Conservation (phyloP, 2,888 invertebrate genomes). For the Leptopilina syphax region DNA sequence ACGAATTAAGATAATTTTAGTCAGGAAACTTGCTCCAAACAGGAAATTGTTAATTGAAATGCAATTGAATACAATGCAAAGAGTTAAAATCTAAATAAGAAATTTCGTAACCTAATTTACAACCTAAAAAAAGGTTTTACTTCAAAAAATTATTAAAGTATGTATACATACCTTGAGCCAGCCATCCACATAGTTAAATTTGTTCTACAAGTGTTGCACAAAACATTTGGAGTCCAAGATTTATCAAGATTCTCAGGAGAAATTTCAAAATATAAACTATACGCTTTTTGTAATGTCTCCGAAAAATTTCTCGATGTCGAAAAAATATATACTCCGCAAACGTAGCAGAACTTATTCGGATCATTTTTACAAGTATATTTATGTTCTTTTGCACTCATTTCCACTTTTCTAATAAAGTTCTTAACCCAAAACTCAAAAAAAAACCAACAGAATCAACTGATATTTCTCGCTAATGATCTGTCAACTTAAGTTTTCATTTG, state of each 20-base stretch:
- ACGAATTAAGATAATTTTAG: background rate
- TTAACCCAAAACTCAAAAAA: too few species aligned
- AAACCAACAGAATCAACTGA: too few species aligned
- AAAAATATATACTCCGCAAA: background rate
- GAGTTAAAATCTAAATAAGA: too few species aligned
- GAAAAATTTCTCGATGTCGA: background rate
- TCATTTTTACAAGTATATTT: background rate
- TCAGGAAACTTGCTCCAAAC: too few species aligned
- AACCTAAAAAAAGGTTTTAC: background rate
- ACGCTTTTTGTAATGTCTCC: background rate
- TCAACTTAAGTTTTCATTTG: too few species aligned
- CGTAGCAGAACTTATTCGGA: background rate
- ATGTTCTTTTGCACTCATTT: background rate
- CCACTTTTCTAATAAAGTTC: too few species aligned
- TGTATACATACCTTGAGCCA: background rate
- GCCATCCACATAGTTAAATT: background rate
- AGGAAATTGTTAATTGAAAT: background rate
- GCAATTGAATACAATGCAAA: too few species aligned
- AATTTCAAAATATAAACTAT: background rate
- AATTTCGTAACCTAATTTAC: too few species aligned
- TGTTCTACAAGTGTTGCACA: background rate
- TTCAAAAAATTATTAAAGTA: background rate
- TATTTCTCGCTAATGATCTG: too few species aligned
- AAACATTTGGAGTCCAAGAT: constrained; percentile 1
- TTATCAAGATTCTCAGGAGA: background rate